Percentiles rank a stretch among this genome's conserved stretches.
Conservation (phyloP, 2,113 vertebrate genomes). For the Scytalopus superciliaris region DNA sequence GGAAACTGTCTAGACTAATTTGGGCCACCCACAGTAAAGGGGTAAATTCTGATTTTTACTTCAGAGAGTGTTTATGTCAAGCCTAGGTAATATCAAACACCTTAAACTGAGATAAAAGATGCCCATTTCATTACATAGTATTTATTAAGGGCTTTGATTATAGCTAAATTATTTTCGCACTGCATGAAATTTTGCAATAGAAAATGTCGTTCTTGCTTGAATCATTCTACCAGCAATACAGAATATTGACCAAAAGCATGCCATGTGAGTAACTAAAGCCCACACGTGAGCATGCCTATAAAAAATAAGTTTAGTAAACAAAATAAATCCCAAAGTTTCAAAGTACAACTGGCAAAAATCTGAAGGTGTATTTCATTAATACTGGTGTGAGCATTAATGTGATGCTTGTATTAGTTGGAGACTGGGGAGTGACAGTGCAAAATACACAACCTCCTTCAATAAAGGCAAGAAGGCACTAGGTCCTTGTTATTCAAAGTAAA, state of each 20-base stretch:
- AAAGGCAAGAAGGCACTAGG: not conserved
- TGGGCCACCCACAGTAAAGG: not conserved
- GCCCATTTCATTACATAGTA: not conserved
- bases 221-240: not conserved
- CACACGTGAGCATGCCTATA: not conserved
- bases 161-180: not conserved
- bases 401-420: not conserved
- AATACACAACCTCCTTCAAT: not conserved
- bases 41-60: not conserved
- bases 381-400: not conserved
- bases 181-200: not conserved
- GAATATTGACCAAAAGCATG: not conserved
- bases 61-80: not conserved
- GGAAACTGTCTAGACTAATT: not conserved
- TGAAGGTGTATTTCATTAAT: not conserved
- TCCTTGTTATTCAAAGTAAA: not conserved
- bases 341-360: not conserved
- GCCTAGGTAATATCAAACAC: not conserved
- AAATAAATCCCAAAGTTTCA: not conserved
- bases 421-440: not conserved
- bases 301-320: not conserved
- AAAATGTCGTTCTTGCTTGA: not conserved
- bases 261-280: not conserved
- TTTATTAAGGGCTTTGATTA: not conserved
- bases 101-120: not conserved